Evolutionary conservation across 2,888 invertebrate species (phyloP), one percentile per base, ranked within the genome.

Genomic region (Aleiodes testaceus): DNA sequence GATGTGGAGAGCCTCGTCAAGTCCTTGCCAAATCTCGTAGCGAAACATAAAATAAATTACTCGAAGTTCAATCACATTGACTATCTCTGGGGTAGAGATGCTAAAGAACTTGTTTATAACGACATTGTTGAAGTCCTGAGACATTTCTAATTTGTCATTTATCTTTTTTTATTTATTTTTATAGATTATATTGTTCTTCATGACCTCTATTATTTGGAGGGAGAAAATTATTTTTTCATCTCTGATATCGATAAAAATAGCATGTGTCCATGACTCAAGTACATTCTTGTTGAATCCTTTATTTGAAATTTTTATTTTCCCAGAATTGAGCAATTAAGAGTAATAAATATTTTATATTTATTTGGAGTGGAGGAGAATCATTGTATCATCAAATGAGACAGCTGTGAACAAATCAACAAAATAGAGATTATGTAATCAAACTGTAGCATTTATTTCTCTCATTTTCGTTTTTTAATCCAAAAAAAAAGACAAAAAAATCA

Each of bases 31-130:
- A 85, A 86, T 63, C 81, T 86, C 2, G 75, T 82, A 11, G 70
- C 81, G 22, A 80, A 78, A 14, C 81, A 80, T 49, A 85, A 84
- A 71, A 81, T 86, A 18, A 77, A 80, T 50, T 81, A 84, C 44
- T 68, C 81, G 16, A 86, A 85, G 74, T 87, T 87, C 68, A 87
- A 86, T 76, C 87, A 87, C 66, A 81, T 86, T 53, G 87, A 87
- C 75, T 87, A 85, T 74, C 75, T 87, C 0, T 87, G 86, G 87
- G 87, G 86, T 1, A 79, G 82, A 50, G 87, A 87, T 68, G 83
- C 83, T 0, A 82, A 74, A 18, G 80, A 79, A 2, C 76, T 85
- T 36, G 76, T 87, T 3, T 87, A 87, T 72, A 78, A 83, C 70
- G 75, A 81, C 6, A 78, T 87, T 20, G 45, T 80, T 4, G 73